phyloP scores from a whole-genome alignment of 2,888 invertebrate species.

The Galerucella nymphaeae region DNA sequence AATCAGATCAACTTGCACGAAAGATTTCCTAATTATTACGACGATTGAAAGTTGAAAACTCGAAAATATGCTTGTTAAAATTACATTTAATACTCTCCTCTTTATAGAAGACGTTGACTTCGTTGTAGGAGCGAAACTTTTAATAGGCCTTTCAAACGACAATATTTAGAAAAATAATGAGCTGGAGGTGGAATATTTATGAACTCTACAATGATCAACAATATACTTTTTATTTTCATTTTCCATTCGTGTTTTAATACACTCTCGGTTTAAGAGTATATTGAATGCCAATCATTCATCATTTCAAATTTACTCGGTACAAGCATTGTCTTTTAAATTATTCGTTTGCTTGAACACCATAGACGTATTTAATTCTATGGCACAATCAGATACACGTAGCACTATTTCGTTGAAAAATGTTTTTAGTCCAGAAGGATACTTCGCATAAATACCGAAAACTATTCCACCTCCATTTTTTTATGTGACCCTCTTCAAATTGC shows the following conservation, averaged over 20 bases:
- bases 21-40: constrained; percentile 49
- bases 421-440: no score
- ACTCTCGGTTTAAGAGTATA: background rate
- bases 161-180: constrained; percentile 56
- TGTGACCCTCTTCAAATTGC: no score
- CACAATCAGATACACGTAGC: no score
- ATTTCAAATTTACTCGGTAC: no score
- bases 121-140: constrained; percentile 53
- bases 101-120: constrained; percentile 47
- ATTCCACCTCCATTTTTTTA: no score
- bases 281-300: no score
- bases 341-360: no score
- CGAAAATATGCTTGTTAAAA: constrained; percentile 57
- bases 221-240: background rate
- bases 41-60: constrained; percentile 47
- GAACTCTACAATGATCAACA: constrained; percentile 15
- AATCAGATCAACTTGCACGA: constrained; percentile 48
- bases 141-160: constrained; percentile 55
- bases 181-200: constrained; percentile 48
- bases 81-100: constrained; percentile 51
- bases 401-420: no score
- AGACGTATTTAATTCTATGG: no score
- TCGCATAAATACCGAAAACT: no score
- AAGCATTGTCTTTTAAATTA: no score
- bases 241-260: background rate